A percentile compares a stretch with the other conserved stretches of the same genome.
These are phyloP conservation scores for Ctena decussata DNA, from an alignment of 2,888 invertebrate genomes.

Conservation along the genomic window DNA sequence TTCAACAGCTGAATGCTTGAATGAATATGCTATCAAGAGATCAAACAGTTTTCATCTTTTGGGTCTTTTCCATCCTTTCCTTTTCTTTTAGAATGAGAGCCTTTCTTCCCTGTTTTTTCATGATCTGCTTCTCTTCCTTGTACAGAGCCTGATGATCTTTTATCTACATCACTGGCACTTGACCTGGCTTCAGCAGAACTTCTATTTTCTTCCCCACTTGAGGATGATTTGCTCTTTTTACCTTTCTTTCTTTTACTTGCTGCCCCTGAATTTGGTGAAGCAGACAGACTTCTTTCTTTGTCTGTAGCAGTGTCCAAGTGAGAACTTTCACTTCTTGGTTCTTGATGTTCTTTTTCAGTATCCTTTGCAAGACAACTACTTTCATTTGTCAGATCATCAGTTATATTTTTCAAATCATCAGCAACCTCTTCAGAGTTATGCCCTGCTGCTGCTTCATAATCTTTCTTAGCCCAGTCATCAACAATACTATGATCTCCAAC, in stretches of 20 bases:
- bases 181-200: not conserved
- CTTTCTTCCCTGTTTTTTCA: not conserved
- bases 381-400: not conserved
- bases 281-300: not conserved
- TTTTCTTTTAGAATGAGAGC: not conserved
- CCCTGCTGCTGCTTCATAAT: not conserved
- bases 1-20: too few species aligned
- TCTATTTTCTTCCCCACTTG: not conserved
- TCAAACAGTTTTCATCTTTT: not conserved
- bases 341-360: not conserved
- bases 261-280: not conserved
- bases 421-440: not conserved
- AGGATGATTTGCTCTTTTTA: not conserved
- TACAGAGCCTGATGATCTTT: not conserved
- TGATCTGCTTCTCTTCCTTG: not conserved
- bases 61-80: not conserved
- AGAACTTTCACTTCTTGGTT: not conserved
- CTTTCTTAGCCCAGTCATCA: slow-evolving; percentile 8
- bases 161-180: not conserved
- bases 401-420: not conserved
- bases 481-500: not conserved
- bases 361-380: not conserved
- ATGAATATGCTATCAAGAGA: not conserved
- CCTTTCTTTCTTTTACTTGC: not conserved
- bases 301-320: not conserved